Percentiles rank a stretch among this genome's conserved stretches.
Conservation (phyloP, 1,140 invertebrate genomes). For the Hyles euphorbiae region DNA sequence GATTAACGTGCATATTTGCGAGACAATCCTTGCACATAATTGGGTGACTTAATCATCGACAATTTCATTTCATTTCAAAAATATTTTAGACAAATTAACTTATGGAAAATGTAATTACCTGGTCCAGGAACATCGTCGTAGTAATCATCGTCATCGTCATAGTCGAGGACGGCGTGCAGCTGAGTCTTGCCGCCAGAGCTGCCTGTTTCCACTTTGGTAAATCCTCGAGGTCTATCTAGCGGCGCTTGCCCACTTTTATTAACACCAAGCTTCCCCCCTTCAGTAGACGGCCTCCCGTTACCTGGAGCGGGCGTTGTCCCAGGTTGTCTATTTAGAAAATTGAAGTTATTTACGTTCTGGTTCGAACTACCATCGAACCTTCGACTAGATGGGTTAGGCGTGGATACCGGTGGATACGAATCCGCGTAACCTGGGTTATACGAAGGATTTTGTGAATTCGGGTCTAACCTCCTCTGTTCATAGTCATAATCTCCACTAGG, state of each 20-base stretch:
- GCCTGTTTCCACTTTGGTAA: slow-evolving; percentile 75
- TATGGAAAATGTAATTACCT: slow-evolving; percentile 31
- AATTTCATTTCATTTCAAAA: too few relatives aligned
- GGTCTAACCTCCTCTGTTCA: slow-evolving; percentile 54
- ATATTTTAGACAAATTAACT: too few relatives aligned
- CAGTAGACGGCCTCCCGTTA: slow-evolving; percentile 12
- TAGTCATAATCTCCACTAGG: slow-evolving; percentile 68
- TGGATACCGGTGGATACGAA: slow-evolving; percentile 45
- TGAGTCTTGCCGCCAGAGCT: slow-evolving; percentile 78
- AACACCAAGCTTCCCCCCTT: slow-evolving; percentile 34
- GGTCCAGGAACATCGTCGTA: slow-evolving; percentile 65
- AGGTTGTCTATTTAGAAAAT: slow-evolving; percentile 39
- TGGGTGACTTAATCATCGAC: too few relatives aligned
- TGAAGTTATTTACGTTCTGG: slow-evolving; percentile 57
- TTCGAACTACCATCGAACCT: slow-evolving; percentile 55
- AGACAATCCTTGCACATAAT: too few relatives aligned
- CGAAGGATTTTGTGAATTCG: slow-evolving; percentile 28
- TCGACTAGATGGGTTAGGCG: slow-evolving; percentile 60
- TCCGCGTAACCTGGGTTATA: slow-evolving; percentile 56
- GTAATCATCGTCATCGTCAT: slow-evolving; percentile 80
- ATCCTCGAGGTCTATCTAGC: slow-evolving; percentile 63
- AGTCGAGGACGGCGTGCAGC: slow-evolving; percentile 83
- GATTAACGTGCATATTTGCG: too few relatives aligned
- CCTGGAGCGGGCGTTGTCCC: slow-evolving; percentile 24
- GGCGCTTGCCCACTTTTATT: slow-evolving; percentile 33